Evolutionary conservation across 2,797 vertebrate genomes (phyloP), one percentile per base, ranked within the genome.

Genomic region (Loris lydekkerianus): DNA sequence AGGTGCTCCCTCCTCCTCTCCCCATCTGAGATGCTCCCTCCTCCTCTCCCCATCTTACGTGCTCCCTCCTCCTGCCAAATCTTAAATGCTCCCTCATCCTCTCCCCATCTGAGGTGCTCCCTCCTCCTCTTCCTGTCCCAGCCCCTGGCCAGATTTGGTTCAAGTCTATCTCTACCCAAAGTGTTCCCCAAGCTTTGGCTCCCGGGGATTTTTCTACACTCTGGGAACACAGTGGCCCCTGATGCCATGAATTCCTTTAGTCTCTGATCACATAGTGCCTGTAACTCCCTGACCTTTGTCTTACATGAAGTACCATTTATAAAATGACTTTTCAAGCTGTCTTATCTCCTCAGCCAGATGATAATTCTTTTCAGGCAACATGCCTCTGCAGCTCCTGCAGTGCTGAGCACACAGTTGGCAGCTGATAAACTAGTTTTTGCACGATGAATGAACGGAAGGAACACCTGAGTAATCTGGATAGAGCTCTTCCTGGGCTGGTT

Each of bases 361-460:
- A 34, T 4, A 4, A 43, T 40, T 4, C 9, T 3, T 72, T 27
- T 18, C 18, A 76, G 40, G 21, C 5, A 21, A 5, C 2, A 20
- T 0, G 9, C 15, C 23, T 63, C 43, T 17, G 40, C 6, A 31
- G 49, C 10, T 17, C 53, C 73, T 31, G 23, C 3, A 25, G 23
- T 4, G n/a, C 67, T 85, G 9, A 17, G 75, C 0, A 43, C 70
- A n/a, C 17, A 31, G 89, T 3, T 58, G 65, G 56, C 43, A 43
- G 5, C 9, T 20, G 56, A 65, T 15, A 53, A 34, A 46, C n/a
- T 56, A n/a, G 25, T 53, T 75, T 60, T 3, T 21, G 37, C 67
- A 34, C 20, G 5, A 37, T 3, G 11, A 43, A 21, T 4, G 6
- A n/a, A 67, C 43, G 1, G 17, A 18, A 20, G 1, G 3, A 46